Conservation (phyloP, 1,140 invertebrate genomes). For the Mactra quadrangularis region DNA sequence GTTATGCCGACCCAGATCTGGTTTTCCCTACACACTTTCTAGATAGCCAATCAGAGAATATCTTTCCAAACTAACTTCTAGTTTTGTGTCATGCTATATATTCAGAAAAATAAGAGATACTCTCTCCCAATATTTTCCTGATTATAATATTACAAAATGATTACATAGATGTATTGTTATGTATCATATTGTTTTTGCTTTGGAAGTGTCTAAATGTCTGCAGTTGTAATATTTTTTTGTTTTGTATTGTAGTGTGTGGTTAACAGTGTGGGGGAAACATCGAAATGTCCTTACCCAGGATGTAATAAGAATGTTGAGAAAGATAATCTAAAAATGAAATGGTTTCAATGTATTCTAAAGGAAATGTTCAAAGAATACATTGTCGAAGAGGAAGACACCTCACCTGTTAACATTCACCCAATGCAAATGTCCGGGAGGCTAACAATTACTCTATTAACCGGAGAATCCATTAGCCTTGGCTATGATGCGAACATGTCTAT, state of each 20-base stretch:
- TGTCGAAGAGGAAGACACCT: neutral
- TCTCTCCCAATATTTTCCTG: too few relatives aligned
- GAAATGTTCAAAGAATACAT: constrained; percentile 65
- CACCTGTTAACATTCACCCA: constrained; percentile 3
- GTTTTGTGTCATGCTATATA: too few relatives aligned
- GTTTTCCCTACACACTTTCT: too few relatives aligned
- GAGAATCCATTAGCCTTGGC: constrained; percentile 53
- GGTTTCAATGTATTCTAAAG: constrained; percentile 60
- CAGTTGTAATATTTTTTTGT: neutral
- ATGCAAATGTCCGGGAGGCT: constrained; percentile 7
- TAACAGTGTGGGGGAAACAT: constrained; percentile 33
- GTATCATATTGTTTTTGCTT: neutral
- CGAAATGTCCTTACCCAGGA: constrained; percentile 61
- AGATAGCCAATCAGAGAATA: too few relatives aligned
- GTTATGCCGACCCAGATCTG: too few relatives aligned
- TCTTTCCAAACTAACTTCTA: too few relatives aligned
- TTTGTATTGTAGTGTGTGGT: constrained; percentile 60
- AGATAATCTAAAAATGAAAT: constrained; percentile 9
- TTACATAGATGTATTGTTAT: neutral
- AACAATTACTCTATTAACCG: constrained; percentile 63
- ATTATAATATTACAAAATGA: too few relatives aligned
- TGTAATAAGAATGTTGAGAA: constrained; percentile 28
- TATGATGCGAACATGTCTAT: constrained; percentile 59
- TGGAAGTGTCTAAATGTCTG: neutral
- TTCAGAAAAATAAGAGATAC: too few relatives aligned